phyloP scores from a whole-genome alignment of 2,888 invertebrate species.

The Lissonota sp. region DNA sequence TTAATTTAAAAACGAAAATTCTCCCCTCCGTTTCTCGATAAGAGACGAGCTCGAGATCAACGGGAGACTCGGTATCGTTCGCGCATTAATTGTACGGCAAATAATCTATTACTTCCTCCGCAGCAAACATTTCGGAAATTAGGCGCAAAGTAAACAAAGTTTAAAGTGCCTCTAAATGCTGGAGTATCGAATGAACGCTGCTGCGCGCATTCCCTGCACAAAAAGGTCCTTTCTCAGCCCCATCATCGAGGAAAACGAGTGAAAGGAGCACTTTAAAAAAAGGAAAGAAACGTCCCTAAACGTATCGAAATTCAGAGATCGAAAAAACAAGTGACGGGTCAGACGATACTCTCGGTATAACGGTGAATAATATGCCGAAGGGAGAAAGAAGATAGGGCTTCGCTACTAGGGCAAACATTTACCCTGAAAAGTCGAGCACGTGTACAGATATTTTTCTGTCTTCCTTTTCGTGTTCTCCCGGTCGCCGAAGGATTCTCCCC shows the following conservation, averaged over 20 bases:
- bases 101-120: no score
- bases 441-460: conserved; percentile 4
- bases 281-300: conserved; percentile 71
- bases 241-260: not conserved
- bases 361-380: conserved; percentile 22
- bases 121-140: no score
- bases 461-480: not conserved
- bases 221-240: no score
- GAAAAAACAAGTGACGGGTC: conserved; percentile 72
- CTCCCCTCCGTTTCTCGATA: no score
- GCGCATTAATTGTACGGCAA: no score
- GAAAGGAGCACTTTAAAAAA: conserved; percentile 46
- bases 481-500: not conserved
- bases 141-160: not conserved
- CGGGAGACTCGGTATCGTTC: no score
- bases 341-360: conserved; percentile 76
- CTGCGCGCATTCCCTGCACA: no score
- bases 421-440: conserved; percentile 63
- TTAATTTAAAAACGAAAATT: no score
- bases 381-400: conserved; percentile 8
- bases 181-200: no score
- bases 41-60: no score
- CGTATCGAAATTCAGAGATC: conserved; percentile 77
- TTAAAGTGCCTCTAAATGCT: not conserved
- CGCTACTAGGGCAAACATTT: conserved; percentile 76